phyloP scores from a whole-genome alignment of 1,140 invertebrate genomes.

The Fopius arisanus region DNA sequence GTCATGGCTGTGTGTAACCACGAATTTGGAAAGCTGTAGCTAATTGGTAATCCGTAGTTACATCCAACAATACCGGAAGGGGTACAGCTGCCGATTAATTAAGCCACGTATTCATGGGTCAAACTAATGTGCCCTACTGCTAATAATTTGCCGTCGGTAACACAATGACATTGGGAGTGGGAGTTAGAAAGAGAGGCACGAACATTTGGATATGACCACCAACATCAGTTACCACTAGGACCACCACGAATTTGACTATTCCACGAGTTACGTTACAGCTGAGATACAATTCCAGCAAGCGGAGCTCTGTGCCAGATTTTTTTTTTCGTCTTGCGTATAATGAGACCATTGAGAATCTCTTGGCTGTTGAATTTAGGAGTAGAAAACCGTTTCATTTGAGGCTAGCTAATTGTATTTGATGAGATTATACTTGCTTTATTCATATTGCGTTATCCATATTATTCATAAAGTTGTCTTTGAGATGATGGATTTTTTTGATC shows the following conservation, averaged over 20 bases:
- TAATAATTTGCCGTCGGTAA: slow-evolving; percentile 45
- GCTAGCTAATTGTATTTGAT: no score
- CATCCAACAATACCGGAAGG: slow-evolving; percentile 35
- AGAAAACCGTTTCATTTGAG: no score
- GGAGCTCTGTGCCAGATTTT: neutral
- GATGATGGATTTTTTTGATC: no score
- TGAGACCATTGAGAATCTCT: no score
- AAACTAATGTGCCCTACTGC: slow-evolving; percentile 46
- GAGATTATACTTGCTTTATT: no score
- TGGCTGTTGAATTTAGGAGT: no score
- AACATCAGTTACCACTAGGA: slow-evolving; percentile 27
- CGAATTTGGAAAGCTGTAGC: slow-evolving; percentile 44
- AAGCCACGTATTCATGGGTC: slow-evolving; percentile 47
- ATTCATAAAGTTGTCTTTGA: no score
- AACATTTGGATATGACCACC: slow-evolving; percentile 29
- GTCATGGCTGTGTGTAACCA: neutral
- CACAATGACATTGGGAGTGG: neutral
- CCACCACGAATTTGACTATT: slow-evolving; percentile 22
- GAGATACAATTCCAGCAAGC: neutral
- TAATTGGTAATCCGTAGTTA: slow-evolving; percentile 48
- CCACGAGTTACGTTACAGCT: neutral
- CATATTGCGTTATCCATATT: no score
- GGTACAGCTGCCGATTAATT: slow-evolving; percentile 48
- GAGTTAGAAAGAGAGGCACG: neutral
- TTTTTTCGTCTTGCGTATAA: no score